Conservation (phyloP, 2,888 invertebrate species). For the Lamproptera curius region DNA sequence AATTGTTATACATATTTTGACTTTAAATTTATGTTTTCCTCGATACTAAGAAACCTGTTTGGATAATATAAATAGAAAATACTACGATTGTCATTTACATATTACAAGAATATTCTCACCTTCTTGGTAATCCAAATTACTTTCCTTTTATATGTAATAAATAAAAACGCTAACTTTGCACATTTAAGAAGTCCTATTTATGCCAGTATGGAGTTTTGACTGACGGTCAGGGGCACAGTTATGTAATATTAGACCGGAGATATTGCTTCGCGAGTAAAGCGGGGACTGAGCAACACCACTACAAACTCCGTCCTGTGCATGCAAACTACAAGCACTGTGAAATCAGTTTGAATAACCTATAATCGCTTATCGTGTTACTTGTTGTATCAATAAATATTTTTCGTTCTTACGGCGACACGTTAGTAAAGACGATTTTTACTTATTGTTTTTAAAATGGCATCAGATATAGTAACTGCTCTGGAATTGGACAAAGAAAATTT, state of each 20-base stretch:
- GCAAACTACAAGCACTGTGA: slow-evolving; percentile 4
- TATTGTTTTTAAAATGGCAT: slow-evolving; percentile 75
- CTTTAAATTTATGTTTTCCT: no score
- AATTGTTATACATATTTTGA: no score
- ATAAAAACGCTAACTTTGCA: slow-evolving; percentile 4
- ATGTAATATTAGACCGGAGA: slow-evolving; percentile 20
- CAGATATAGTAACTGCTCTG: slow-evolving; percentile 80
- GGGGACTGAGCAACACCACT: slow-evolving; percentile 20
- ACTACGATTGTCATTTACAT: no score
- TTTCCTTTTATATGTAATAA: no score
- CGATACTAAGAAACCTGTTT: no score
- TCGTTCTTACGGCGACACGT: neutral
- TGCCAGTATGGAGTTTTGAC: slow-evolving; percentile 8
- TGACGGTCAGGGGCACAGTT: slow-evolving; percentile 13
- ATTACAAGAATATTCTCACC: no score
- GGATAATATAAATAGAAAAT: no score
- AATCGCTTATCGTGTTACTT: slow-evolving; percentile 9
- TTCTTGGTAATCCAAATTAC: no score
- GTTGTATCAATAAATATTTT: slow-evolving; percentile 5
- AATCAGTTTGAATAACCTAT: neutral
- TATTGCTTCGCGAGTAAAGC: slow-evolving; percentile 16
- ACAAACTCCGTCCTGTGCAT: slow-evolving; percentile 14
- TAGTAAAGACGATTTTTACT: neutral
- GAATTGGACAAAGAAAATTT: slow-evolving; percentile 80
- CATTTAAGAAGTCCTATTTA: slow-evolving; percentile 11